These are phyloP conservation scores for Triops longicaudatus DNA, from an alignment of 1,140 invertebrate genomes.

Conservation along the genomic window DNA sequence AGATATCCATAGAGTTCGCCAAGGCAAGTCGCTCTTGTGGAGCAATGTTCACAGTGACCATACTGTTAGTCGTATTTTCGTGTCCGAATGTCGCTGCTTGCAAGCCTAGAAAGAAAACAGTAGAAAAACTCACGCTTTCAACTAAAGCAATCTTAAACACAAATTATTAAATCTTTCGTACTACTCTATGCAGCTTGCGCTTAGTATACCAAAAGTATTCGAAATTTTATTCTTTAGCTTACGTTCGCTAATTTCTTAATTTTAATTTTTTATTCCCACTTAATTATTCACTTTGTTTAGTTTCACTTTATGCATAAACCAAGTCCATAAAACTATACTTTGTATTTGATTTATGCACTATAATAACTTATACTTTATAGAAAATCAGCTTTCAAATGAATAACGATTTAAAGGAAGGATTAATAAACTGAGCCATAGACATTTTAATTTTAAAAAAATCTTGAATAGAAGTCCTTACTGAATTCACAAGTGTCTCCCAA, in stretches of 20 bases:
- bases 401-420: no score
- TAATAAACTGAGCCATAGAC: no score
- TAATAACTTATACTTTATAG: background rate
- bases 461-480: conserved; percentile 48
- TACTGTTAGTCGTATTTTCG: conserved; percentile 62
- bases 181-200: background rate
- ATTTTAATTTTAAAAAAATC: no score
- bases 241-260: no score
- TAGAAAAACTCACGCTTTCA: background rate
- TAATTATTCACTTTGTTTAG: no score
- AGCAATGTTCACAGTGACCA: conserved; percentile 60
- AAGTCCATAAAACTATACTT: no score
- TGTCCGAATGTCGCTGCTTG: conserved; percentile 84
- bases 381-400: no score
- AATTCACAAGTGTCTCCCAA: conserved; percentile 78
- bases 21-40: conserved; percentile 58
- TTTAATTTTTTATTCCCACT: no score
- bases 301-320: no score
- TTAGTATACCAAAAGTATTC: no score
- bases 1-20: conserved; percentile 71
- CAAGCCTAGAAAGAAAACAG: conserved; percentile 50
- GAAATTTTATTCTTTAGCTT: no score
- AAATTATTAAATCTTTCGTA: background rate
- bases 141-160: background rate
- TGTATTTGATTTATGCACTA: no score